phyloP scores from a whole-genome alignment of 2,797 vertebrate genomes.

The Furcifer pardalis region DNA sequence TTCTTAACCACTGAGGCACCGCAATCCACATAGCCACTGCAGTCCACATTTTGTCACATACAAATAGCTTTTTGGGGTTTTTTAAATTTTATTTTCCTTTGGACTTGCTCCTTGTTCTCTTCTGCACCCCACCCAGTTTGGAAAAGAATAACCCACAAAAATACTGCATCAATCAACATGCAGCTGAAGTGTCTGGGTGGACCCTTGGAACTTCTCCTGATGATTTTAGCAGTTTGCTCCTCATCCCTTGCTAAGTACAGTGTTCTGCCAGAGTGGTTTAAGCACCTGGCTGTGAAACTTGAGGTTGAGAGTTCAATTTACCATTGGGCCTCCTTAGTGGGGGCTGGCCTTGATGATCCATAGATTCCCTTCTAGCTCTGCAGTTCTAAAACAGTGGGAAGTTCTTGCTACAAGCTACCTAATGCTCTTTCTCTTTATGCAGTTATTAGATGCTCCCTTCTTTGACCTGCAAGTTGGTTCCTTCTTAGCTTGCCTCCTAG shows the following conservation, averaged over 20 bases:
- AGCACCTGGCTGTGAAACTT: too few species aligned
- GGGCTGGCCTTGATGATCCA: too few species aligned
- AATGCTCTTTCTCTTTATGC: conserved; percentile 13
- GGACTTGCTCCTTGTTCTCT: neutral
- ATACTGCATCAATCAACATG: neutral
- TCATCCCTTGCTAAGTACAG: neutral
- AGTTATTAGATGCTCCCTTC: neutral
- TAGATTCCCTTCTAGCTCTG: too few species aligned
- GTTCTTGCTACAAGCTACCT: neutral
- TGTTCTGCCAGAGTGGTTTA: neutral
- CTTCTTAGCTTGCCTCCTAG: neutral
- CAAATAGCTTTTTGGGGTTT: too few species aligned
- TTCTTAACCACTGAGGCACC: neutral
- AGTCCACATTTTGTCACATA: neutral
- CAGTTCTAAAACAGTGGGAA: neutral
- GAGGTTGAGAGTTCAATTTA: too few species aligned
- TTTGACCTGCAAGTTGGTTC: neutral
- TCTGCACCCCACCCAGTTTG: too few species aligned
- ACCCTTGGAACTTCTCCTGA: neutral
- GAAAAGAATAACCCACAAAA: neutral
- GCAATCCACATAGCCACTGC: neutral
- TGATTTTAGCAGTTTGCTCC: neutral
- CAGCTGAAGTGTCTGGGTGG: neutral
- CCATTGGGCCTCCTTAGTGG: too few species aligned
- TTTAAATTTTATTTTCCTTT: too few species aligned